These are phyloP conservation scores for Neodiprion lecontei DNA, from an alignment of 1,140 invertebrate species.

Conservation along the genomic window DNA sequence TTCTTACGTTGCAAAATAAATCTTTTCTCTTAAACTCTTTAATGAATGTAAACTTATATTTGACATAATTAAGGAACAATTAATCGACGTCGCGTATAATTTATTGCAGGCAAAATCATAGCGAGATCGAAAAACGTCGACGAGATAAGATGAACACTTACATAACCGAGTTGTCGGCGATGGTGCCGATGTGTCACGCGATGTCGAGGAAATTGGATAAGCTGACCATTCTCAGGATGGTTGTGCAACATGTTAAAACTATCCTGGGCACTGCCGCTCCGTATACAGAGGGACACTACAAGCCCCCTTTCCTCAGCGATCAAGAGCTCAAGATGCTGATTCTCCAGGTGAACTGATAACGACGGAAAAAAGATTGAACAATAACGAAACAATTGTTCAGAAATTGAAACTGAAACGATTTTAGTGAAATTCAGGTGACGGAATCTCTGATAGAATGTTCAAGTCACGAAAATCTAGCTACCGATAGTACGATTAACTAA, in stretches of 20 bases:
- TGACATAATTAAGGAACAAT: too few relatives aligned
- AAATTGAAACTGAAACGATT: too few relatives aligned
- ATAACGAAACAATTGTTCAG: too few relatives aligned
- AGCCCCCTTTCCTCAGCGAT: conserved; percentile 88
- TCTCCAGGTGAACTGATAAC: conserved; percentile 65
- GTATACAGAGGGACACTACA: conserved; percentile 83
- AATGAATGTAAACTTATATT: too few relatives aligned
- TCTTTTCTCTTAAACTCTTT: too few relatives aligned
- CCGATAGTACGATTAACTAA: too few relatives aligned
- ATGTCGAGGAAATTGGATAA: conserved; percentile 94
- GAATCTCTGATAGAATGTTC: too few relatives aligned
- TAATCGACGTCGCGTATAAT: too few relatives aligned
- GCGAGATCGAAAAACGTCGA: conserved; percentile 93
- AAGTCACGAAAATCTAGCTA: too few relatives aligned
- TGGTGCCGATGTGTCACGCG: conserved; percentile 93
- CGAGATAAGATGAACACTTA: conserved; percentile 97
- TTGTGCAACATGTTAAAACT: conserved; percentile 90
- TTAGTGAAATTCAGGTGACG: too few relatives aligned
- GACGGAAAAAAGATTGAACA: too few relatives aligned
- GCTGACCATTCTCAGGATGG: conserved; percentile 91
- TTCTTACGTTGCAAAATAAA: too few relatives aligned
- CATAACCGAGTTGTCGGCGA: conserved; percentile 87
- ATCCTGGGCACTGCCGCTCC: conserved; percentile 79
- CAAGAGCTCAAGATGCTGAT: conserved; percentile 87
- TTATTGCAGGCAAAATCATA: conserved; percentile 84